phyloP scores from a whole-genome alignment of 30 jellyfish, hydroid and myxozoan genomes.

The Turritopsis dohrnii region DNA sequence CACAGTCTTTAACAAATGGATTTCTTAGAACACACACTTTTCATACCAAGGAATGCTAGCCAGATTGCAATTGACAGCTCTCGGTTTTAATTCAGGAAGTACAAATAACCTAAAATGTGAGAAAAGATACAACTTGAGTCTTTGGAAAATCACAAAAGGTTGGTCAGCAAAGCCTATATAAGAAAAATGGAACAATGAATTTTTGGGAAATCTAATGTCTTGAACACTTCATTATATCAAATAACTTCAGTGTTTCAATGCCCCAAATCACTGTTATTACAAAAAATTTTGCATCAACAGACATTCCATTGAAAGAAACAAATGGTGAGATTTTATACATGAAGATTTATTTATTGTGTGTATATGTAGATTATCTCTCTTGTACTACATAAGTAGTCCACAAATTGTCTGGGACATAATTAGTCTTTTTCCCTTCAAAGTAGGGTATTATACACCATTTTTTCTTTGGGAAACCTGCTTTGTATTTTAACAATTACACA shows the following conservation, averaged over 20 bases:
- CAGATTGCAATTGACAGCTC: background rate
- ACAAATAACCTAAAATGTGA: background rate
- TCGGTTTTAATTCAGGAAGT: background rate
- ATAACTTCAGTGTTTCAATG: too few relatives aligned
- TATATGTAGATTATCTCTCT: background rate
- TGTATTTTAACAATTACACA: background rate
- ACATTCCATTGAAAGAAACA: too few relatives aligned
- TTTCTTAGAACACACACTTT: background rate
- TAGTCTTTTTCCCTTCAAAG: background rate
- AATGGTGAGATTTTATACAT: too few relatives aligned
- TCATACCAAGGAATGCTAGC: background rate
- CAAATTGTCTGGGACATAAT: too few relatives aligned
- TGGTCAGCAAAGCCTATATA: constrained; percentile 5
- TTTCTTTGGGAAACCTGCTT: background rate
- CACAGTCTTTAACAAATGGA: background rate
- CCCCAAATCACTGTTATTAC: too few relatives aligned
- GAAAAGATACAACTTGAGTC: background rate
- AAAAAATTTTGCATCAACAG: too few relatives aligned
- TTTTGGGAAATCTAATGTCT: too few relatives aligned
- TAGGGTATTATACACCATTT: background rate
- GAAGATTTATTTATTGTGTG: too few relatives aligned
- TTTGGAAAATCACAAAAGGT: background rate
- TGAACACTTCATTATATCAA: too few relatives aligned
- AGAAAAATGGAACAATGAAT: background rate
- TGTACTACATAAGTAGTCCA: background rate